Evolutionary conservation across 2,888 invertebrate genomes (phyloP), one percentile per base, ranked within the genome.

Genomic region (Danaus chrysippus): DNA sequence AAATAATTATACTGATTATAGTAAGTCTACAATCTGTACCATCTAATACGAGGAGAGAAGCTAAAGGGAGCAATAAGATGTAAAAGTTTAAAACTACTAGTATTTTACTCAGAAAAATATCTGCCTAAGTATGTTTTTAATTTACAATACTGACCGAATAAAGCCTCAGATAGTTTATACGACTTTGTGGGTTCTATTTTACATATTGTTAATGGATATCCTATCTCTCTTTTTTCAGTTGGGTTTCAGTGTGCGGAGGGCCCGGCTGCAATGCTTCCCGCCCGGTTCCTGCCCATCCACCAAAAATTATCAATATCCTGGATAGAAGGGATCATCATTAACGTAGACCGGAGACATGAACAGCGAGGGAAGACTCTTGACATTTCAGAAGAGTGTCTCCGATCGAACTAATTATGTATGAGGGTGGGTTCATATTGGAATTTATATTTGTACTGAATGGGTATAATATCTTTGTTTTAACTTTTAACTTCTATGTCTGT

Each of bases 191-290:
- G 3, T 15, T 3, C 15, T n/a, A 44, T 44, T 5, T 10, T 44
- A 46, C 3, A 13, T n/a, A n/a, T 46, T 9, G 46, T n/a, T 46
- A 46, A 46, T 15, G 1, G n/a, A 46, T n/a, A 8, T 56, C 10
- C 42, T 42, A 10, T 56, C 17, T 42, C 17, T 49, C 15, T 15
- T 42, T 1, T 54, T 13, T 9, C 68, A 86, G 86, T 43, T 86
- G 8, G 86, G 86, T 0, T 84, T 85, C 62, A 75, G 83, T 8
- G 72, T 77, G 1, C 80, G 83, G 83, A 0, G 85, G 86, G 0
- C 81, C 85, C 0, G 86, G 86, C 0, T 86, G 86, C 59, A 83
- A 79, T 0, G 84, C 82, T 1, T n/a, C 86, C 86, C 0, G 70
- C 85, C 0, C 77, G 82, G 1, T 86, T 81, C 70, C 62, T 85